Evolutionary conservation across 2,797 vertebrate species (phyloP), one percentile per base, ranked within the genome.

Genomic region (Sebastes steindachneri): DNA sequence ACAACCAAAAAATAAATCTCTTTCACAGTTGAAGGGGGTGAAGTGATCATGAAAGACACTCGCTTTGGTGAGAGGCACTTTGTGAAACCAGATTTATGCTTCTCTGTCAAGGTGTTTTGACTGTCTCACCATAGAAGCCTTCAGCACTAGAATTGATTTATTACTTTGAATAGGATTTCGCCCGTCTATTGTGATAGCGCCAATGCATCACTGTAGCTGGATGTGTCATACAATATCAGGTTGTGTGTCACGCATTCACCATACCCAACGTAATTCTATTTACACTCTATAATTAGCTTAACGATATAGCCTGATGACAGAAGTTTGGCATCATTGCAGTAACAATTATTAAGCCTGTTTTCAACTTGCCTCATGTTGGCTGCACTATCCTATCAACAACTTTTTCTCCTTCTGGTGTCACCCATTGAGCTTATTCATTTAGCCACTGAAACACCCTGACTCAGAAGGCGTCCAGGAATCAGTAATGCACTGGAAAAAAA

Each of bases 131-230:
- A 17, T 25, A 59, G 26, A 59, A 31, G 53, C 41, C 54, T 76
- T 25, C 31, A 69, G 28, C 60, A 57, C 65, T 80, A 55, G 17
- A 75, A 60, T 17, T 68, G 70, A 90, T 84, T 54, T 58, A 82
- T 88, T 66, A 59, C 71, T 76, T 12, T 66, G 68, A 84, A 65
- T 74, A 48, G 35, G 53, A 65, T 73, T 60, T 53, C 59, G 66
- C 11, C 0, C 0, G 0, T 55, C 29, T 9, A 53, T 33, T 58
- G 31, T 33, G 33, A 45, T 21, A 4, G 28, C 55, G 51, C 8
- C 14, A 2, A 25, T 6, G 51, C 45, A 66, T 79, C 55, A 31
- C 33, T 48, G 41, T 45, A 3, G 9, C 60, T 29, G 55, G 21
- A 77, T 35, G 48, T 4, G 11, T 63, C 54, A n/a, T 31, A 54